A percentile compares a stretch with the other conserved stretches of the same genome.
Evolutionary conservation across 2,113 vertebrate species (phyloP).

Genomic region (Festucalex cinctus): DNA sequence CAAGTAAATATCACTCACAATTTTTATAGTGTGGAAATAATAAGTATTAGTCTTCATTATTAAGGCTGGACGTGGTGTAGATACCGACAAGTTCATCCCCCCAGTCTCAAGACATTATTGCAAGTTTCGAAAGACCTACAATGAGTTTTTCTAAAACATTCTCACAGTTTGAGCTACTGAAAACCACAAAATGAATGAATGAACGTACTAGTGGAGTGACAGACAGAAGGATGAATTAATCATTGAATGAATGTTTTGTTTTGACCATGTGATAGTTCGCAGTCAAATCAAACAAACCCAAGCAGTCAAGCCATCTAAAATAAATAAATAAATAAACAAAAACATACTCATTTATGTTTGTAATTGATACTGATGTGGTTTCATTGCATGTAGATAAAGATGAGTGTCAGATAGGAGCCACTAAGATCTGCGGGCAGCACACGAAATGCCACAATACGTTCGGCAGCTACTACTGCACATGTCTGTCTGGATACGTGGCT

Average conservation of each 20-base stretch:
- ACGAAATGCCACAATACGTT: conserved; percentile 87
- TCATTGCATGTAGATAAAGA: conserved; percentile 82
- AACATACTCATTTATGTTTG: background rate
- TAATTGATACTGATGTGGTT: background rate
- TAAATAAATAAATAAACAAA: too few species aligned
- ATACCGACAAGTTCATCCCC: background rate
- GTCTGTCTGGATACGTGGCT: conserved; percentile 82
- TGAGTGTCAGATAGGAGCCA: conserved; percentile 83
- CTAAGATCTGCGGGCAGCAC: conserved; percentile 85
- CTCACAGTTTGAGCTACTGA: background rate
- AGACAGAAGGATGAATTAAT: too few species aligned
- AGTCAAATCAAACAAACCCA: too few species aligned
- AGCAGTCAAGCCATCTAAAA: too few species aligned
- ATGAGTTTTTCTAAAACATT: background rate
- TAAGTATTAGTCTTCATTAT: background rate
- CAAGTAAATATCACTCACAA: too few species aligned
- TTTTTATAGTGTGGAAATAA: too few species aligned
- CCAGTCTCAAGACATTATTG: too few species aligned
- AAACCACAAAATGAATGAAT: too few species aligned
- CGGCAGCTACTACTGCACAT: conserved; percentile 90
- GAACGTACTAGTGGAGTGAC: too few species aligned
- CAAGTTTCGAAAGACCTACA: too few species aligned
- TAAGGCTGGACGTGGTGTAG: background rate
- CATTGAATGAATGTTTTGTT: too few species aligned
- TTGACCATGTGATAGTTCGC: too few species aligned